phyloP scores from a whole-genome alignment of 2,113 vertebrate species.

The Mesitornis unicolor region DNA sequence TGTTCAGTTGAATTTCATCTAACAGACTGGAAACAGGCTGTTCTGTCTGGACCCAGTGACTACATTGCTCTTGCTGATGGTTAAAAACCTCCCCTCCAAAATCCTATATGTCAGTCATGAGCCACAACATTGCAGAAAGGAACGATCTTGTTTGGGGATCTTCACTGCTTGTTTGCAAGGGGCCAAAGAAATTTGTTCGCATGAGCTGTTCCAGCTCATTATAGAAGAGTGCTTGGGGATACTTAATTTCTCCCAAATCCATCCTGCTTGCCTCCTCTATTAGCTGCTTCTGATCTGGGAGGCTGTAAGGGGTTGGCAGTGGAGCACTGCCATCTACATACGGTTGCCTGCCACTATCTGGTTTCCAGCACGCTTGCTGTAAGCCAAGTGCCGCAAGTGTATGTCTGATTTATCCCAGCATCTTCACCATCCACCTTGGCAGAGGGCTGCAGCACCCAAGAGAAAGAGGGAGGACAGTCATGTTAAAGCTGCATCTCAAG shows the following conservation, averaged over 20 bases:
- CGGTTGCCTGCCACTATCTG: background rate
- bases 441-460: background rate
- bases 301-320: background rate
- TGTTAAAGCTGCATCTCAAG: background rate
- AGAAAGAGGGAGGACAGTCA: background rate
- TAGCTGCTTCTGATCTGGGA: background rate
- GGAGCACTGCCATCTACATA: conserved; percentile 25
- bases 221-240: background rate
- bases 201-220: background rate
- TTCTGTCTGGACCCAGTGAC: background rate
- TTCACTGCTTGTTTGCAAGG: background rate
- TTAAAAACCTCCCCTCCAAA: background rate
- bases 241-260: background rate
- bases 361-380: background rate
- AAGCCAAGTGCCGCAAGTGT: background rate
- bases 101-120: background rate
- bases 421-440: background rate
- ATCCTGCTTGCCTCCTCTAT: background rate
- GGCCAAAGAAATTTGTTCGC: background rate
- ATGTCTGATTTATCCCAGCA: background rate
- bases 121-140: background rate
- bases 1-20: background rate
- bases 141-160: background rate
- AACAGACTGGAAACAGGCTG: background rate
- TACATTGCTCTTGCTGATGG: background rate